These are phyloP conservation scores for Tokudaia tokunoshimensis DNA, from an alignment of 2,797 vertebrate species.

Conservation along the genomic window DNA sequence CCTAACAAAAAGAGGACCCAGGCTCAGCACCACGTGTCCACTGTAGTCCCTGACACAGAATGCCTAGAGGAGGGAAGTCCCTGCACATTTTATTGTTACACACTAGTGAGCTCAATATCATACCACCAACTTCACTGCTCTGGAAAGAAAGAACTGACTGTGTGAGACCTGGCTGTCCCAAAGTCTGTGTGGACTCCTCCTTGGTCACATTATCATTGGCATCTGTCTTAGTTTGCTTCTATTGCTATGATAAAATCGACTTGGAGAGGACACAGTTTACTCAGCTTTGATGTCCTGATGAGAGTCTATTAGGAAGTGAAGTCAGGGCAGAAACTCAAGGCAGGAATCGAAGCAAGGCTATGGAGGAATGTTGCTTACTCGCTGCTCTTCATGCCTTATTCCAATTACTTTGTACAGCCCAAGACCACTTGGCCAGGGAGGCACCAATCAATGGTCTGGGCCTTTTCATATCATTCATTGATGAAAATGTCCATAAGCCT, in stretches of 20 bases:
- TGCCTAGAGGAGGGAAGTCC: not conserved
- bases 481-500: not conserved
- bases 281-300: not conserved
- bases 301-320: not conserved
- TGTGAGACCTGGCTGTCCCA: not conserved
- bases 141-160: not conserved
- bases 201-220: not conserved
- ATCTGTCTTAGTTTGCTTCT: not conserved
- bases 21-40: not conserved
- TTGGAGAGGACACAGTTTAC: not conserved
- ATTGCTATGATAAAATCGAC: not conserved
- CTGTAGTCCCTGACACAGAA: not conserved
- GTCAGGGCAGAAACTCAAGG: not conserved
- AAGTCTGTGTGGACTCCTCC: constrained; percentile 33
- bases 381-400: not conserved
- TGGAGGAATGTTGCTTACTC: not conserved
- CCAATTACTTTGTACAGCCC: not conserved
- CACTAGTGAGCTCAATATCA: not conserved
- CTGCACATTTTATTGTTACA: not conserved
- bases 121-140: not conserved
- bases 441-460: not conserved
- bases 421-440: not conserved
- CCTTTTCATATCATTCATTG: not conserved
- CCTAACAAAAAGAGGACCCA: not conserved
- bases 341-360: not conserved